A percentile compares a stretch with the other conserved stretches of the same genome.
These are phyloP conservation scores for Petrocephalus zakoni DNA, from an alignment of 2,113 vertebrate genomes.

Conservation along the genomic window DNA sequence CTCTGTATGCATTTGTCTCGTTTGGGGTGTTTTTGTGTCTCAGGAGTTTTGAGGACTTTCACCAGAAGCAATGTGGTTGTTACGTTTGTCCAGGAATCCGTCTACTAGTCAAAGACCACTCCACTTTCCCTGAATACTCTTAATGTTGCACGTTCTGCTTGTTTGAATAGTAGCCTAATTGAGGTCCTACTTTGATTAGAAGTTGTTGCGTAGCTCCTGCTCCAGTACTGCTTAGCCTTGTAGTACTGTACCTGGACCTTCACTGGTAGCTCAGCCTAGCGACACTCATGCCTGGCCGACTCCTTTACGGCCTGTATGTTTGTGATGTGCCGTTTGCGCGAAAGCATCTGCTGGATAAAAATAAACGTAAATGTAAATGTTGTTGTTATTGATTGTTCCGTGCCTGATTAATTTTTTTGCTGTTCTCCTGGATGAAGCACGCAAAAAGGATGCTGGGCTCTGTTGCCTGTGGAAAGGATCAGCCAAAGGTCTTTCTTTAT, in stretches of 20 bases:
- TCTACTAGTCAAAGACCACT: neutral
- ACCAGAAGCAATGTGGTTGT: neutral
- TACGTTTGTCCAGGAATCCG: neutral
- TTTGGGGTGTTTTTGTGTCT: neutral
- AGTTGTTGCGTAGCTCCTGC: neutral
- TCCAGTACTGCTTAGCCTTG: neutral
- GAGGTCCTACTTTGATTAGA: neutral
- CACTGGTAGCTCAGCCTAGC: neutral
- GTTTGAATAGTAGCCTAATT: neutral
- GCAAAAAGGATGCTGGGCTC: neutral
- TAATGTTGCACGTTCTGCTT: neutral
- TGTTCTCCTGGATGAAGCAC: neutral
- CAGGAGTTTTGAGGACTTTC: neutral
- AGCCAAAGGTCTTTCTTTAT: neutral
- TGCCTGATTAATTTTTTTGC: neutral
- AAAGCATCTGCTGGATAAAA: neutral
- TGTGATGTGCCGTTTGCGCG: neutral
- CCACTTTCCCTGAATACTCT: neutral
- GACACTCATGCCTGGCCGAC: neutral
- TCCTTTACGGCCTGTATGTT: neutral
- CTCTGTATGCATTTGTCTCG: neutral
- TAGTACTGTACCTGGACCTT: neutral
- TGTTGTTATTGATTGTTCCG: neutral
- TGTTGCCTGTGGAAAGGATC: neutral
- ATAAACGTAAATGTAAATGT: neutral